These are phyloP conservation scores for Drosophila differens DNA, from an alignment of 2,888 invertebrate species.

Conservation along the genomic window DNA sequence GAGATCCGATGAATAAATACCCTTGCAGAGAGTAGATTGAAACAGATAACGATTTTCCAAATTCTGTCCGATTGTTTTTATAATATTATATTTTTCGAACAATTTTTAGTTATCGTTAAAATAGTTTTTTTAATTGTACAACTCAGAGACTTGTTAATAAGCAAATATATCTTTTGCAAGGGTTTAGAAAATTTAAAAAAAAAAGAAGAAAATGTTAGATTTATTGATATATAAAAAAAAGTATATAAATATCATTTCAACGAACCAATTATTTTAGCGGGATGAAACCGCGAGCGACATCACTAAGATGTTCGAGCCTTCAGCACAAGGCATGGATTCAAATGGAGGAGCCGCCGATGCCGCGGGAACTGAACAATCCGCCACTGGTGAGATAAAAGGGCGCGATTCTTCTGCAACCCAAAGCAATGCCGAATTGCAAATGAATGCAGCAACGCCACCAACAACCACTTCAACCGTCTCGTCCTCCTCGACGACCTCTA, in stretches of 20 bases:
- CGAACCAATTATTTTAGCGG: slow-evolving; percentile 81
- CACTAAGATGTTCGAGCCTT: slow-evolving; percentile 84
- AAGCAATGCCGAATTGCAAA: slow-evolving; percentile 49
- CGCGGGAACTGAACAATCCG: slow-evolving; percentile 33
- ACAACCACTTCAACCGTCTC: slow-evolving; percentile 75
- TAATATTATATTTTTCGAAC: not conserved
- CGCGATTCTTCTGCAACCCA: slow-evolving; percentile 39
- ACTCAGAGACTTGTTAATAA: not conserved
- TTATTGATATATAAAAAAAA: slow-evolving; percentile 37
- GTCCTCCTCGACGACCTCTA: slow-evolving; percentile 78
- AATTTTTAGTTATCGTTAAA: not conserved
- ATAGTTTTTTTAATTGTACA: not conserved
- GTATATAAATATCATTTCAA: slow-evolving; percentile 48
- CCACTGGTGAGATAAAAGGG: slow-evolving; percentile 38
- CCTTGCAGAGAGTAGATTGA: slow-evolving; percentile 10
- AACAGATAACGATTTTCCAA: not conserved
- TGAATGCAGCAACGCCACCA: slow-evolving; percentile 63
- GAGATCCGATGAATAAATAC: slow-evolving; percentile 17
- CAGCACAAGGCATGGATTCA: slow-evolving; percentile 75
- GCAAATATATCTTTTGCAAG: slow-evolving; percentile 13
- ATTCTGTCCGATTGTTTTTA: slow-evolving; percentile 1
- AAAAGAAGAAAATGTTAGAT: slow-evolving; percentile 29
- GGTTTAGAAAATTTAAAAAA: slow-evolving; percentile 1
- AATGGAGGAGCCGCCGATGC: slow-evolving; percentile 42
- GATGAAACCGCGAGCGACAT: slow-evolving; percentile 85